These are phyloP conservation scores for Holacanthus passer DNA, from an alignment of 2,113 vertebrate genomes.

Conservation along the genomic window DNA sequence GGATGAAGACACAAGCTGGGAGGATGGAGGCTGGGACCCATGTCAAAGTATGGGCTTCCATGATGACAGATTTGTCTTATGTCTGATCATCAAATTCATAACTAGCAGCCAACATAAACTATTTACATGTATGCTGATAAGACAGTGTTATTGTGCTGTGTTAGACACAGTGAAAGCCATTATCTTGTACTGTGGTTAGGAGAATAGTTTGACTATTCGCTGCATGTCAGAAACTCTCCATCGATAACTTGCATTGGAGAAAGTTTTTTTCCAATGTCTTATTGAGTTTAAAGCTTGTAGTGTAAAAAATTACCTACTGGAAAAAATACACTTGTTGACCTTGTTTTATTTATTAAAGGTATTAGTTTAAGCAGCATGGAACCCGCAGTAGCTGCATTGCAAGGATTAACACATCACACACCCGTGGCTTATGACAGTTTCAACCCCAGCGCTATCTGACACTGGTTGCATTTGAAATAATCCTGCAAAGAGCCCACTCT, in stretches of 20 bases:
- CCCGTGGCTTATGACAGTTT: constrained; percentile 34
- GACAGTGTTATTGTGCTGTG: neutral
- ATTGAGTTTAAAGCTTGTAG: too few relatives aligned
- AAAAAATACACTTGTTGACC: neutral
- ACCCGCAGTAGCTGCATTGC: constrained; percentile 11
- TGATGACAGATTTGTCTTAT: neutral
- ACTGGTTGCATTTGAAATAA: constrained; percentile 29
- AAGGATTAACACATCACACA: constrained; percentile 51
- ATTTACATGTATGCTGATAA: neutral
- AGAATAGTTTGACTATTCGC: neutral
- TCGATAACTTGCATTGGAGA: neutral
- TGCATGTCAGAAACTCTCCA: neutral
- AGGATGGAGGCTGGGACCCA: neutral
- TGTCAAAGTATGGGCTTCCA: neutral
- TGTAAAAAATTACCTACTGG: neutral
- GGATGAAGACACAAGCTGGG: neutral
- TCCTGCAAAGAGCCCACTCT: constrained; percentile 29
- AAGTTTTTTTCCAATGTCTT: neutral
- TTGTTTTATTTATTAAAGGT: constrained; percentile 16
- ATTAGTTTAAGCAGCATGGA: constrained; percentile 4
- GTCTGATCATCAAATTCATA: neutral
- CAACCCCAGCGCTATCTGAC: constrained; percentile 25
- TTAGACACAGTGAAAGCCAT: neutral
- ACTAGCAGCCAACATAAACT: neutral
- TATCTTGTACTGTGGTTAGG: neutral